A percentile compares a stretch with the other conserved stretches of the same genome.
These are phyloP conservation scores for Philhelius pedissequus DNA, from an alignment of 2,888 invertebrate species.

Conservation along the genomic window DNA sequence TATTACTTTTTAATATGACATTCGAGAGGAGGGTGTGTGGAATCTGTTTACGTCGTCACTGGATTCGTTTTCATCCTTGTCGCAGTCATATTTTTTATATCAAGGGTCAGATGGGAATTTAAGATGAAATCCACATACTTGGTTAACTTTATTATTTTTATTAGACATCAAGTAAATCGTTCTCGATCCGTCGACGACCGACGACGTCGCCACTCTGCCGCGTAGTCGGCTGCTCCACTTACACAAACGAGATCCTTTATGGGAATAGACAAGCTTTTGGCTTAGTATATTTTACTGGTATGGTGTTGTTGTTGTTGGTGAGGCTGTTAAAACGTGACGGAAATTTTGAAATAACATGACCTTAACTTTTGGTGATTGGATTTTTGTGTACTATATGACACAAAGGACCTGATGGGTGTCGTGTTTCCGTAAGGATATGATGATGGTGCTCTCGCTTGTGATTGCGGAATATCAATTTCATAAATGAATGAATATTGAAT, in stretches of 20 bases:
- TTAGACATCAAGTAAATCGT: slow-evolving; percentile 64
- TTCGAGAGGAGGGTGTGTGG: slow-evolving; percentile 25
- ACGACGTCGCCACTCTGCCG: not conserved
- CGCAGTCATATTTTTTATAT: slow-evolving; percentile 13
- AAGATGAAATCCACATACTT: slow-evolving; percentile 54
- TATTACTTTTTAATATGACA: slow-evolving; percentile 52
- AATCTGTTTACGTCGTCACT: slow-evolving; percentile 22
- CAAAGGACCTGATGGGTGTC: slow-evolving; percentile 23
- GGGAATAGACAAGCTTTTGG: not conserved
- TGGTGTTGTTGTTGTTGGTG: not conserved
- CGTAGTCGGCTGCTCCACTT: no score
- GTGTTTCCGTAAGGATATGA: not conserved
- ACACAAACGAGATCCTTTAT: slow-evolving; percentile 27
- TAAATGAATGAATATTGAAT: slow-evolving; percentile 39
- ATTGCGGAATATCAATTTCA: slow-evolving; percentile 57
- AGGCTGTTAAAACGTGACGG: slow-evolving; percentile 43
- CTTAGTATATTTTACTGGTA: not conserved
- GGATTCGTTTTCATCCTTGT: slow-evolving; percentile 22
- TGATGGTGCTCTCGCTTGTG: slow-evolving; percentile 5
- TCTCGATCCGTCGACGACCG: slow-evolving; percentile 4
- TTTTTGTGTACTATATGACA: slow-evolving; percentile 12
- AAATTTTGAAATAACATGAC: slow-evolving; percentile 59
- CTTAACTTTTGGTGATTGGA: slow-evolving; percentile 52
- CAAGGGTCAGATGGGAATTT: slow-evolving; percentile 49
- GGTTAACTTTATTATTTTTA: slow-evolving; percentile 65